Evolutionary conservation across 2,888 invertebrate species (phyloP), one percentile per base, ranked within the genome.

Genomic region (Agriopis aurantiaria): DNA sequence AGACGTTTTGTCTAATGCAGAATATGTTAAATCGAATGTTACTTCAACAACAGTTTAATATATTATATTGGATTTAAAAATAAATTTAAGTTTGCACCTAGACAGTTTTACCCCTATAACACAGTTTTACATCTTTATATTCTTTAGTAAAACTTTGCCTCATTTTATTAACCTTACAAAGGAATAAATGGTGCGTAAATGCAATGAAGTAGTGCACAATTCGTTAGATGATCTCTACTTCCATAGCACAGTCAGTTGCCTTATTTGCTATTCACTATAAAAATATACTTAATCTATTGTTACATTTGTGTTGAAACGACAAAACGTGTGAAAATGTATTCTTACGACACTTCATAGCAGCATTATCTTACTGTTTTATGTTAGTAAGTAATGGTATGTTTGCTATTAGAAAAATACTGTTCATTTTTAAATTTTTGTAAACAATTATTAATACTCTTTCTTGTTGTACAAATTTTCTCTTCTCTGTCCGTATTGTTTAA

Each of bases 271-370:
- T 58, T 58, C 23, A 17, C 11, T 46, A n/a, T 46, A 58, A 57
- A 61, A 43, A 63, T 58, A 68, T 53, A 52, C 58, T 58, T 46
- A 14, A 56, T 7, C 55, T 14, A 67, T 67, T 67, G 63, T 71
- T 59, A 52, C 17, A 49, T 40, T 58, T 63, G 57, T 58, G 33
- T 66, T 45, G 63, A 63, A 56, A 60, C 43, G 45, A 64, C 58
- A 64, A 69, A 65, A 71, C 70, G 67, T 71, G 70, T 51, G 70
- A 71, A 70, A 49, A 69, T 60, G 45, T 48, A n/a, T n/a, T 67
- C 45, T 71, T 67, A 17, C 60, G 55, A 67, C 58, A 67, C 46
- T 10, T 53, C 53, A 57, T 8, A 33, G 17, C 48, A 41, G 52
- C 23, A 67, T 61, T 61, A 57, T 57, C 41, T 57, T 33, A n/a